phyloP scores from a whole-genome alignment of 30 jellyfish, hydroid and myxozoan genomes.

The Nemopilema nomurai region DNA sequence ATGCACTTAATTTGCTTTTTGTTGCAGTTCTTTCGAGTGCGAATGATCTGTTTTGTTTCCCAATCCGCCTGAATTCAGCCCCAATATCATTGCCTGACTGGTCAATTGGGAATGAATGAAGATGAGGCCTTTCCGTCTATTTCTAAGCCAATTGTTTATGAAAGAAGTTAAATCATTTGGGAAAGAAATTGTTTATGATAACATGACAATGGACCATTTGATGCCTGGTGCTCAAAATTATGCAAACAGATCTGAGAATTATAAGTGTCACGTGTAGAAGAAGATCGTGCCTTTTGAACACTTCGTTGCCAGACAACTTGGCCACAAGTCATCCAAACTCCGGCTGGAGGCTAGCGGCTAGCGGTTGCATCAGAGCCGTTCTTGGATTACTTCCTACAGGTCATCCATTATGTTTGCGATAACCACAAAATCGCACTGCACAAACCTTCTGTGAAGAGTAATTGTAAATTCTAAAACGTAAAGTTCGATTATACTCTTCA shows the following conservation, averaged over 20 bases:
- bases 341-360: background rate
- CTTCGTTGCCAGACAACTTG: background rate
- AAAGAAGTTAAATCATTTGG: too few relatives aligned
- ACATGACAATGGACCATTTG: too few relatives aligned
- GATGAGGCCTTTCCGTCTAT: too few relatives aligned
- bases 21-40: too few relatives aligned
- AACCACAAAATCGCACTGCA: conserved; percentile 12
- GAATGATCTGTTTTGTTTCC: too few relatives aligned
- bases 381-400: conserved; percentile 5
- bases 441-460: background rate
- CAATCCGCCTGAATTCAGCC: too few relatives aligned
- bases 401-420: conserved; percentile 1
- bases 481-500: background rate
- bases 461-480: background rate
- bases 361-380: background rate
- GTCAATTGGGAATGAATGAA: too few relatives aligned
- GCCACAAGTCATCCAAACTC: background rate
- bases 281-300: background rate
- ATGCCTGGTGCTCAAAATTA: background rate
- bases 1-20: too few relatives aligned
- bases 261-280: background rate
- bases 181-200: too few relatives aligned
- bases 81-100: too few relatives aligned
- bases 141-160: too few relatives aligned
- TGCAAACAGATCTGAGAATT: background rate